Conservation (phyloP, 1,140 invertebrate genomes). For the Zaprionus nigranus region DNA sequence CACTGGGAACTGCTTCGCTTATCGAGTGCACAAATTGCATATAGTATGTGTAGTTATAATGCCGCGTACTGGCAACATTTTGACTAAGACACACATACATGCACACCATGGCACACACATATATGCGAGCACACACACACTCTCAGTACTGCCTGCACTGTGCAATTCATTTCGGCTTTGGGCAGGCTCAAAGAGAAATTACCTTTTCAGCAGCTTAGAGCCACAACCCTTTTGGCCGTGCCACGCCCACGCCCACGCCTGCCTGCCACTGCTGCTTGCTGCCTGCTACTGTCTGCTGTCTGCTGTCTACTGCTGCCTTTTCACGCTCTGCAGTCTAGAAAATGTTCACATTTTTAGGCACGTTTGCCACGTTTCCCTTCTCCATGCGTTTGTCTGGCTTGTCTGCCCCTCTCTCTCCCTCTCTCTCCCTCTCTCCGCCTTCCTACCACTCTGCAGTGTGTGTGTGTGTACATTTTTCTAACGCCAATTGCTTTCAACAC, state of each 20-base stretch:
- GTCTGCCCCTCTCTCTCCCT: slow-evolving; percentile 6
- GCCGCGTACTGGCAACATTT: slow-evolving; percentile 18
- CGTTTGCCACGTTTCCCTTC: slow-evolving; percentile 70
- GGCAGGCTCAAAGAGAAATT: slow-evolving; percentile 69
- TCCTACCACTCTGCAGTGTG: not conserved
- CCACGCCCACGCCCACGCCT: slow-evolving; percentile 57
- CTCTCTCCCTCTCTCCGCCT: not conserved
- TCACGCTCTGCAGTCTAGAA: slow-evolving; percentile 71
- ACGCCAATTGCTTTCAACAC: slow-evolving; percentile 79
- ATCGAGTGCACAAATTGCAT: slow-evolving; percentile 66
- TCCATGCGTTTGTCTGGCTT: slow-evolving; percentile 57
- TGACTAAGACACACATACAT: slow-evolving; percentile 12
- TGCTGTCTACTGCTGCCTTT: slow-evolving; percentile 56
- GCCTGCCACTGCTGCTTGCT: not conserved
- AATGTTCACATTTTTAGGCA: slow-evolving; percentile 76
- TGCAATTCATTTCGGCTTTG: slow-evolving; percentile 66
- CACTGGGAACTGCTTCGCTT: slow-evolving; percentile 59
- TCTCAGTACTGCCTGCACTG: slow-evolving; percentile 8
- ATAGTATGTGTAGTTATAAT: slow-evolving; percentile 70
- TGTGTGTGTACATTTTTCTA: slow-evolving; percentile 64
- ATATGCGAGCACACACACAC: not conserved
- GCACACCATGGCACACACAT: not conserved
- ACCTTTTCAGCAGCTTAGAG: slow-evolving; percentile 62
- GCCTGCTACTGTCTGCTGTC: not conserved
- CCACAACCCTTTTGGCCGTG: slow-evolving; percentile 35